Percentiles rank a stretch among this genome's conserved stretches.
phyloP scores from a whole-genome alignment of 1,140 invertebrate genomes.

The Sminthurides bifidus region DNA sequence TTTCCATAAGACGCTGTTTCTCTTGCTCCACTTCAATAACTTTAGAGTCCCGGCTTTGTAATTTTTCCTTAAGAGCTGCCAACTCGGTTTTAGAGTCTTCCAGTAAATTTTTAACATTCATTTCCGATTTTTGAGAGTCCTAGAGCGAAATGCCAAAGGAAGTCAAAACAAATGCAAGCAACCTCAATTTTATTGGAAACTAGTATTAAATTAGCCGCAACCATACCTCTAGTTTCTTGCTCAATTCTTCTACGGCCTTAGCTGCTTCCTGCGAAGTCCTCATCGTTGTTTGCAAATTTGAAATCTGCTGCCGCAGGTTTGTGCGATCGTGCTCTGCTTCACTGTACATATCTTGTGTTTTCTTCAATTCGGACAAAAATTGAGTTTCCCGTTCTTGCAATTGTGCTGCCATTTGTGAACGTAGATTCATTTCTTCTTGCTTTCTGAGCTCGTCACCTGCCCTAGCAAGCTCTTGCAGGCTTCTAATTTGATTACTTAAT shows the following conservation, averaged over 20 bases:
- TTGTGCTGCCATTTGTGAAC: constrained; percentile 9
- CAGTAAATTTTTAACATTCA: constrained; percentile 16
- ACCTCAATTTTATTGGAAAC: not conserved
- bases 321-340: constrained; percentile 10
- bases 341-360: constrained; percentile 5
- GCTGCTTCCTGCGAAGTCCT: constrained; percentile 12
- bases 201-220: not conserved
- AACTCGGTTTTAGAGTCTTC: constrained; percentile 11
- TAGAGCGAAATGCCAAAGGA: not conserved
- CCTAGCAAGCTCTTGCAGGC: constrained; percentile 16
- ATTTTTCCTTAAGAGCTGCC: not conserved
- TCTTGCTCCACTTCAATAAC: constrained; percentile 6
- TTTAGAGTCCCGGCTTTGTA: not conserved
- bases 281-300: constrained; percentile 8
- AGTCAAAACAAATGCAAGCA: not conserved
- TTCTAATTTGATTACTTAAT: constrained; percentile 17
- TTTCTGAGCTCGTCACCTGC: constrained; percentile 10
- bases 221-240: constrained; percentile 18
- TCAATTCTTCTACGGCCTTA: constrained; percentile 12
- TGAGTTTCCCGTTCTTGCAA: constrained; percentile 21
- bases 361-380: constrained; percentile 15
- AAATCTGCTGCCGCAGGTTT: constrained; percentile 13
- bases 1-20: not conserved
- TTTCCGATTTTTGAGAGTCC: constrained; percentile 18
- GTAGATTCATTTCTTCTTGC: constrained; percentile 13